Conservation (phyloP, 2,888 invertebrate species). For the Drosophila bunnanda region DNA sequence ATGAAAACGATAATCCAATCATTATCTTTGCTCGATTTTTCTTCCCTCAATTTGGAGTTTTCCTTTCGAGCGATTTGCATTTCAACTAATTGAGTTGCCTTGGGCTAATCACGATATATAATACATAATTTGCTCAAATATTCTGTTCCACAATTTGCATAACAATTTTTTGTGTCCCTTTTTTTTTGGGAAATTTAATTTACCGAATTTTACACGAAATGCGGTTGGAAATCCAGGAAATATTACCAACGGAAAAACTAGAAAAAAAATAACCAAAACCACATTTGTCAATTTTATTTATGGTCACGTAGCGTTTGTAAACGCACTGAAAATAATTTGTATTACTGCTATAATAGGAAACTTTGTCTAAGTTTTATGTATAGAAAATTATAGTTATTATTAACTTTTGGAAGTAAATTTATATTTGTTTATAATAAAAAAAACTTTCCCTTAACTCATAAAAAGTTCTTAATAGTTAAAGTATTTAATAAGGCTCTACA, state of each 20-base stretch:
- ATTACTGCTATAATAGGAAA: rapidly evolving
- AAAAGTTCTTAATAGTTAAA: not conserved
- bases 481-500: no score
- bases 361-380: not conserved
- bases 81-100: constrained; percentile 69
- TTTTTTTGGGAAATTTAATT: constrained; percentile 62
- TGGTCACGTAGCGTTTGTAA: constrained; percentile 71
- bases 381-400: not conserved
- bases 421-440: no score
- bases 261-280: constrained; percentile 32
- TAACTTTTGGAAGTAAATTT: no score
- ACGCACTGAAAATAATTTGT: constrained; percentile 9
- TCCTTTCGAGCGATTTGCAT: constrained; percentile 23
- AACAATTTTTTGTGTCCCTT: constrained; percentile 45
- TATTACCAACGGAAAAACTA: constrained; percentile 8
- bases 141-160: constrained; percentile 61
- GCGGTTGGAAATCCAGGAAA: constrained; percentile 28
- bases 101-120: constrained; percentile 50
- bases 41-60: not conserved
- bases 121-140: constrained; percentile 40
- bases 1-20: constrained; percentile 70
- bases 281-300: constrained; percentile 78
- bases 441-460: no score
- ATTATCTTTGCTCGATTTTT: constrained; percentile 48
- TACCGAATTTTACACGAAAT: constrained; percentile 45